Conservation (phyloP, 2,113 vertebrate genomes). For the Seriola aureovittata region DNA sequence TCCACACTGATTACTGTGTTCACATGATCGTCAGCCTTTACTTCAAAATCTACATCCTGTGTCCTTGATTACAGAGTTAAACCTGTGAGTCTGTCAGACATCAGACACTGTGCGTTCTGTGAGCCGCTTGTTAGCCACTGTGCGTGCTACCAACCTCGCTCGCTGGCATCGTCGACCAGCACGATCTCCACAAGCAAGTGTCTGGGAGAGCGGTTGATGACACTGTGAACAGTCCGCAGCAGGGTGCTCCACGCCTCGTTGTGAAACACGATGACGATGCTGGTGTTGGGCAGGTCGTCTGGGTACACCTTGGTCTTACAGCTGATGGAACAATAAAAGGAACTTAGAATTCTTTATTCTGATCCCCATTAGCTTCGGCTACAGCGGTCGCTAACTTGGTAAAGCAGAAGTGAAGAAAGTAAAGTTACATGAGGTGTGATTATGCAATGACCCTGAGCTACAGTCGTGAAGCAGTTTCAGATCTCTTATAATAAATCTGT, state of each 20-base stretch:
- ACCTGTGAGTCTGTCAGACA: not conserved
- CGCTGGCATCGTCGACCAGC: conserved; percentile 96
- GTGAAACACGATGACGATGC: conserved; percentile 98
- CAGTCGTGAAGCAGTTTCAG: not conserved
- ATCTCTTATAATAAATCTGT: not conserved
- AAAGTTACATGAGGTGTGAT: not conserved
- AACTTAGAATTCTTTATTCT: not conserved
- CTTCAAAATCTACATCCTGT: not conserved
- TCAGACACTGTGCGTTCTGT: not conserved
- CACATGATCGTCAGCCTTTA: not conserved
- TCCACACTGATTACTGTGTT: not conserved
- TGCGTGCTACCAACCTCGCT: conserved; percentile 86
- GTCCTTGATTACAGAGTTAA: not conserved
- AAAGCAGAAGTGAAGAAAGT: not conserved
- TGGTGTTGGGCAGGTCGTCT: conserved; percentile 94
- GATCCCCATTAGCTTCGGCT: too few species aligned
- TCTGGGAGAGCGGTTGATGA: conserved; percentile 91
- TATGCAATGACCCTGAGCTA: not conserved
- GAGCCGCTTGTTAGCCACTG: not conserved
- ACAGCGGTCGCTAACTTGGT: not conserved
- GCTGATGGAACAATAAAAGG: conserved; percentile 71
- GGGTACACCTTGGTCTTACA: conserved; percentile 95
- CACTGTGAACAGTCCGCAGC: conserved; percentile 94
- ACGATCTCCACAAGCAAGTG: conserved; percentile 91
- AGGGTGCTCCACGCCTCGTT: conserved; percentile 99